Base-by-base conservation (phyloP, 2,888 invertebrate species). In the Choreutis nemorana region DNA sequence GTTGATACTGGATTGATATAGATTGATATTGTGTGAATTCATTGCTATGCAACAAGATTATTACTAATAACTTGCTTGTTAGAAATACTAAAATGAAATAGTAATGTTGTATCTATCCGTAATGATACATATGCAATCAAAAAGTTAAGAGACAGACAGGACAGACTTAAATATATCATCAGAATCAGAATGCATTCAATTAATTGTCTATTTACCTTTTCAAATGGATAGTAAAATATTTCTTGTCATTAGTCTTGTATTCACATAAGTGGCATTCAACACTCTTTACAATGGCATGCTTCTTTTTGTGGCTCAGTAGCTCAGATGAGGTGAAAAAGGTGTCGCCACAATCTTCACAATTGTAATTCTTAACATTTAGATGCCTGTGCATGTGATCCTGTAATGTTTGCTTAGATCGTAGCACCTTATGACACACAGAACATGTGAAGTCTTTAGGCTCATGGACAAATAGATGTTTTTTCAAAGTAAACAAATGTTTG, bases 291-390 rank as follows among this genome's bases (percentile, higher is more conserved):
- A 36, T 28, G 25, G 35, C 56, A 41, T 80, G 80, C 37, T 58
- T 77, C 33, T 54, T 62, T 36, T 56, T 66, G 32, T 80, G 80
- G 37, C 68, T 77, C n/a, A 53, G 35, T 36, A 80, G 44, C 42
- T 79, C 79, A 13, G 77, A 67, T 26, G 60, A 58, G 23, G 79
- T 72, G 2, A 79, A 68, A 59, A 79, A 80, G 25, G 66, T 71
- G 23, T 57, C 57, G 7, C 80, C 79, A 50, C 79, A 80, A 21
- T 67, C 67, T 41, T 79, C 78, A 50, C 80, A 80, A 32, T 57
- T 79, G 32, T 55, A 80, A 40, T 79, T 73, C 25, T 55, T 55
- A 23, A 80, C 61, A 38, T 78, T 77, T 28, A 65, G 63, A 47
- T 80, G 80, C 20, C 80, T 51, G 30, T 61, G 58, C 52, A 71